A percentile compares a stretch with the other conserved stretches of the same genome.
Conservation (phyloP, 2,797 vertebrate genomes). For the Fringilla coelebs region DNA sequence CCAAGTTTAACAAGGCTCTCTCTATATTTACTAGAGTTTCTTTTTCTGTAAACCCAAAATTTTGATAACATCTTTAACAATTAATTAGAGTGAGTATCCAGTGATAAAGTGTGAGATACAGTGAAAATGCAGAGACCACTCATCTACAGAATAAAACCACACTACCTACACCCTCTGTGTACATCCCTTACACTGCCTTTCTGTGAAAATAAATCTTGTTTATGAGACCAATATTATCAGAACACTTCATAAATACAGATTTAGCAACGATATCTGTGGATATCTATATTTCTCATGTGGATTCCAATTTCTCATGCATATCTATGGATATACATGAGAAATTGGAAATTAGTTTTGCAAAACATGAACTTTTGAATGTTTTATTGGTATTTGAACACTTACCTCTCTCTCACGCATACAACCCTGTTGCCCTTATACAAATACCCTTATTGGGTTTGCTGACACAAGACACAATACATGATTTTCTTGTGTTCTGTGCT, state of each 20-base stretch:
- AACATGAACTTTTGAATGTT: neutral
- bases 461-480: neutral
- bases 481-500: neutral
- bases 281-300: no score
- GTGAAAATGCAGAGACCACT: neutral
- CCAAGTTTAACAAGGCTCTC: neutral
- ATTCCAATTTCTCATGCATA: no score
- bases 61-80: neutral
- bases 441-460: neutral
- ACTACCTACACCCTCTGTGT: neutral
- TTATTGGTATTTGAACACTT: neutral
- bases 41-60: neutral
- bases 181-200: neutral
- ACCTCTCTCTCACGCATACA: no score
- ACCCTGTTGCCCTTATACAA: rapidly evolving
- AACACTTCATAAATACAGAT: neutral
- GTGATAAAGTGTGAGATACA: neutral
- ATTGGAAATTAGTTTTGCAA: neutral
- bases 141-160: neutral
- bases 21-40: neutral
- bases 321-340: neutral
- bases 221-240: neutral
- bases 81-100: neutral
- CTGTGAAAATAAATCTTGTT: neutral
- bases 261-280: neutral